phyloP scores from a whole-genome alignment of 2,113 vertebrate genomes.

The Brachyhypopomus occidentalis region DNA sequence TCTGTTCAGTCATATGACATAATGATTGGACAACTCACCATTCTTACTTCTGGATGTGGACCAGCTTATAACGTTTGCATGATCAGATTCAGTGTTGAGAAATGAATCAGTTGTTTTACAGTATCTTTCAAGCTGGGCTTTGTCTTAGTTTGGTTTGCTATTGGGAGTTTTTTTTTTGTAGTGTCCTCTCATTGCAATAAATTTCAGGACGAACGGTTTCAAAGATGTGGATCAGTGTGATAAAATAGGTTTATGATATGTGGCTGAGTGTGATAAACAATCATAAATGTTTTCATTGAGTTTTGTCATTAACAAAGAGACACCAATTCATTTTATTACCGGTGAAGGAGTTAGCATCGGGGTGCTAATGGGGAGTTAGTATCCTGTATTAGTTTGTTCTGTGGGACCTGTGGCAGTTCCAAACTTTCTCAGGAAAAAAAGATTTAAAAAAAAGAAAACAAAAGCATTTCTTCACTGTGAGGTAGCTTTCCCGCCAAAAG shows the following conservation, averaged over 20 bases:
- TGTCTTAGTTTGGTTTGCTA: constrained; percentile 26
- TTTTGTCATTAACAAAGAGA: constrained; percentile 9
- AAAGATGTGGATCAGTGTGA: not conserved
- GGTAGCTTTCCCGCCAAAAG: constrained; percentile 57
- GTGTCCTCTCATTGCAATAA: constrained; percentile 10
- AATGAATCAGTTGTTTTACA: not conserved
- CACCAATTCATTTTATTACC: not conserved
- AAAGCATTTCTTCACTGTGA: constrained; percentile 19
- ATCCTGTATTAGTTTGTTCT: not conserved
- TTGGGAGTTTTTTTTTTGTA: constrained; percentile 19
- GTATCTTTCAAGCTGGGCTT: constrained; percentile 24
- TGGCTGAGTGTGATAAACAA: not conserved
- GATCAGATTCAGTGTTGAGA: too few species aligned
- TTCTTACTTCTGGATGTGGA: too few species aligned
- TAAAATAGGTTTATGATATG: not conserved
- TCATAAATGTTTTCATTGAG: constrained; percentile 26
- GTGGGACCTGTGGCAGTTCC: constrained; percentile 12
- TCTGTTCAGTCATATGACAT: too few species aligned
- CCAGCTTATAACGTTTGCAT: too few species aligned
- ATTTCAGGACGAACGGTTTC: not conserved
- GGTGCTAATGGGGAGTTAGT: not conserved
- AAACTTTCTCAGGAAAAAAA: constrained; percentile 1
- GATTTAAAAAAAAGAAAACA: constrained; percentile 21
- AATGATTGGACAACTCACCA: too few species aligned
- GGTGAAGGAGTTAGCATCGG: not conserved